Evolutionary conservation across 2,888 invertebrate species (phyloP).

Genomic region (Malacosoma neustria): DNA sequence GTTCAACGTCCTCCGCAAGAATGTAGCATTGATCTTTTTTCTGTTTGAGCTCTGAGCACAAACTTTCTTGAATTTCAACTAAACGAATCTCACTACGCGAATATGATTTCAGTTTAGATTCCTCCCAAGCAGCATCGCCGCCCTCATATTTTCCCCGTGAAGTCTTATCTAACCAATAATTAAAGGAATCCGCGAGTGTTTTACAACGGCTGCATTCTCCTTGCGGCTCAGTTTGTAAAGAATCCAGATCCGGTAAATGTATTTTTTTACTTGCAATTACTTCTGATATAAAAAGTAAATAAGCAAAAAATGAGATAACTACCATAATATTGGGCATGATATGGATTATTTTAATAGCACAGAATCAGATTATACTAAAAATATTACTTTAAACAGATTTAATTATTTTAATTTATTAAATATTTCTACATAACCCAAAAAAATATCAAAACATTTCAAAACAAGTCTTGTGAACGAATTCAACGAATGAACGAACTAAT

Average conservation of each 20-base stretch:
- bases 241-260: constrained; percentile 14
- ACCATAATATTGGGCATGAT: constrained; percentile 8
- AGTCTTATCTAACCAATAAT: constrained; percentile 86
- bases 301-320: constrained; percentile 14
- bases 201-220: constrained; percentile 82
- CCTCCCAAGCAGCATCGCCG: constrained; percentile 96
- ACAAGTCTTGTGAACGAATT: no score
- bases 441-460: no score
- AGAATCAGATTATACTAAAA: no score
- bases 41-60: constrained; percentile 82
- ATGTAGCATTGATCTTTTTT: constrained; percentile 87
- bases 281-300: constrained; percentile 20
- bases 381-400: no score
- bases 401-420: no score
- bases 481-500: no score
- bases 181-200: constrained; percentile 82
- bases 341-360: no score
- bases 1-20: constrained; percentile 87
- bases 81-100: constrained; percentile 91
- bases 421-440: no score
- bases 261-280: constrained; percentile 22
- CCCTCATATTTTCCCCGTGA: constrained; percentile 92
- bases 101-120: constrained; percentile 87
- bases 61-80: constrained; percentile 91
- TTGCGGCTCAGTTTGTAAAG: constrained; percentile 13